Evolutionary conservation across 1,140 invertebrate genomes (phyloP), one percentile per base, ranked within the genome.

Genomic region (Gryon sp.): DNA sequence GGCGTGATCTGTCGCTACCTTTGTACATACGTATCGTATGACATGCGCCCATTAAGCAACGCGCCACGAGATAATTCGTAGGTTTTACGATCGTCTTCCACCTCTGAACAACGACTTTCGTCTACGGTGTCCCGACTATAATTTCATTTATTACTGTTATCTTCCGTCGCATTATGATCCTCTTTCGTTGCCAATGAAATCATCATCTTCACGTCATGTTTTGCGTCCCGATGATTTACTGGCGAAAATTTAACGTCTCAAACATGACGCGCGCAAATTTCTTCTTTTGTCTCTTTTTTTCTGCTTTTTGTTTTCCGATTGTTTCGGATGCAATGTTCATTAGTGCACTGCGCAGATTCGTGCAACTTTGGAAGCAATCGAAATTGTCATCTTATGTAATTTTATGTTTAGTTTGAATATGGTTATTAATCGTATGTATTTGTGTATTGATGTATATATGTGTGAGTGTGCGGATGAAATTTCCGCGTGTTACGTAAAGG

Each of bases 1-100:
- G 82, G 83, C 83, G 84, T 86, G 86, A 86, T 83, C 79, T 79
- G 77, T 75, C 72, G 76, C 76, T 72, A 79, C 76, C 72, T 75
- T 79, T 75, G 76, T 79, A 75, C 72, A 57, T 68, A 52, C 59
- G 63, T 63, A 73, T 79, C 77, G 72, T 79, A 79, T 75, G 73
- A 79, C 66, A 73, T 75, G 72, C 46, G 60, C 66, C 77, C 66
- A 79, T 79, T 79, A 75, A 75, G 34, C 34, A 68, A 63, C 76
- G 60, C 76, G 70, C 60, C 48, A 57, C 59, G 45, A 74, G 77
- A 79, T 79, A 79, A 79, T 79, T 79, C 77, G 60, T 76, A 63
- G 70, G 66, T 79, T 76, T 79, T 72, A 76, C 66, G 72, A 73
- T 68, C 76, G 24, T 65, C 72, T 59, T 55, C 69, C 43, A 57